These are phyloP conservation scores for Naja naja DNA, from an alignment of 2,113 vertebrate genomes.

Conservation along the genomic window DNA sequence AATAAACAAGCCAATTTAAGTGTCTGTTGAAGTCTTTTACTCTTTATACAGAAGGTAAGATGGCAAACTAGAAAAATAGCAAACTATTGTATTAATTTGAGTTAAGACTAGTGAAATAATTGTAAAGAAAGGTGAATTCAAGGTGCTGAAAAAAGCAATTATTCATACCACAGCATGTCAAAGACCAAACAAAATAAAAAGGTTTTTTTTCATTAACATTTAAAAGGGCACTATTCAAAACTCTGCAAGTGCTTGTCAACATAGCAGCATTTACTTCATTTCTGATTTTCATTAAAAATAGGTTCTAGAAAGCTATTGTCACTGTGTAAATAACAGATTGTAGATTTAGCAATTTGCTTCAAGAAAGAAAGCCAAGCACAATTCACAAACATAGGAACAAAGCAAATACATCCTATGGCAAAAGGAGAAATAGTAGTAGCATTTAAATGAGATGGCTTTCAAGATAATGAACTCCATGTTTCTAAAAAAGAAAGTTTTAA, in stretches of 20 bases:
- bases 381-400: not conserved
- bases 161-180: not conserved
- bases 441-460: slow-evolving; percentile 4
- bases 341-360: not conserved
- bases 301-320: slow-evolving; percentile 7
- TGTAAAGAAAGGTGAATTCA: not conserved
- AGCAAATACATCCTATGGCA: not conserved
- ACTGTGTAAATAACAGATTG: slow-evolving; percentile 1
- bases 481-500: not conserved
- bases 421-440: not conserved
- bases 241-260: not conserved
- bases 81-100: not conserved
- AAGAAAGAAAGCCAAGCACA: not conserved
- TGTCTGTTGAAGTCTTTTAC: not conserved
- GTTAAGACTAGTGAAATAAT: not conserved
- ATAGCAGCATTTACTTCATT: slow-evolving; percentile 6
- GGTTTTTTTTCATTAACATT: slow-evolving; percentile 6
- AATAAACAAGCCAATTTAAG: not conserved
- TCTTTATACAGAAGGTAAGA: not conserved
- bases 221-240: not conserved
- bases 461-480: not conserved
- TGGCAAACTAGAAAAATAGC: not conserved
- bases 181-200: slow-evolving; percentile 9
- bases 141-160: not conserved
- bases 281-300: slow-evolving; percentile 23